Base-by-base conservation (phyloP, 2,888 invertebrate species). In the Pachliopta kotzebuea region DNA sequence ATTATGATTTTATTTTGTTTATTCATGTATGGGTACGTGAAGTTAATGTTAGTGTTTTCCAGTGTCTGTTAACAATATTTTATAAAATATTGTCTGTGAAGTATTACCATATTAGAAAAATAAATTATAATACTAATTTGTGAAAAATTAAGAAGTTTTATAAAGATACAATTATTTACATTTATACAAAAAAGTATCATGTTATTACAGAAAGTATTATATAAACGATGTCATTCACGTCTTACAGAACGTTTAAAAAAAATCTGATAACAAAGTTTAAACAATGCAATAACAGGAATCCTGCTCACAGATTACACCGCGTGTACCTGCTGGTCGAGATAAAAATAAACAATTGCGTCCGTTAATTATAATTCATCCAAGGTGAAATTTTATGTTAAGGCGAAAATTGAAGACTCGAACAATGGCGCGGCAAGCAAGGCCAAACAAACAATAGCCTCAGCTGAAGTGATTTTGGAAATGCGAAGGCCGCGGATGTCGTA, bases 401-500 rank as follows among this genome's bases (percentile, higher is more conserved):
- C 81, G 71, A 85, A 86, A 84, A 84, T 83, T 84, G 76, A 84
- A 83, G 83, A 83, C 74, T 66, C 70, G 69, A 69, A 76, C 74
- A 77, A 78, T 77, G 68, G 74, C 60, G 57, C 67, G 61, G 60
- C 59, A 24, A 64, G 69, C 80, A 83, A 83, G 84, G 85, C 74
- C 80, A 69, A 45, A 60, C 66, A 77, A 74, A 87, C 88, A 88
- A 88, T 88, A 77, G 86, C 72, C 76, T 73, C 70, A 73, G 72
- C 70, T 68, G 67, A 72, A 76, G 78, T 79, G 79, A 85, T 88
- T 90, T 90, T 90, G 88, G 81, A 88, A 90, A 90, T 81, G 81
- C 74, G 83, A 88, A 89, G 89, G 89, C 84, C 85, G 80, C 58
- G 62, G 63, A 68, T 81, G 80, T 81, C 78, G 77, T 75, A 72